Evolutionary conservation across 1,140 invertebrate species (phyloP), one percentile per base, ranked within the genome.

Genomic region (Lepeophtheirus salmonis): DNA sequence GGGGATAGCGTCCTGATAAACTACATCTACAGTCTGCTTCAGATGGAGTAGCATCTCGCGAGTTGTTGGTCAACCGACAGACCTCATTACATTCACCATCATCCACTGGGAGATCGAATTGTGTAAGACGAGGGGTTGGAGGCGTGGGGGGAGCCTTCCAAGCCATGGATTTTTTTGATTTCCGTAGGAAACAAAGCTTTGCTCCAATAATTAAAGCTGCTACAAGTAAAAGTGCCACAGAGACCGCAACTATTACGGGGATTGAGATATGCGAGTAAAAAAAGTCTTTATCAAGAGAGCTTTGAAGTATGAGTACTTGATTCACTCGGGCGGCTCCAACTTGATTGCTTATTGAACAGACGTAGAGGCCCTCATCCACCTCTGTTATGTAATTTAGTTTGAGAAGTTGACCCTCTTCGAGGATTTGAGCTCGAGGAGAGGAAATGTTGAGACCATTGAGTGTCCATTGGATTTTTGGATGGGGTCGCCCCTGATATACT

Each of bases 361-460:
- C 90, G 71, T 89, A 97, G 86, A 95, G 92, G n/a, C 84, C 91
- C 61, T 83, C 79, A 74, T 97, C 91, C 66, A 78, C 76, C 63
- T 83, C 78, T 56, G 86, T 78, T 12, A 91, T 70, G 65, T 80
- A 76, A 63, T 78, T 79, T 48, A 95, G 91, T 25, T 80, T 86
- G 16, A 95, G 68, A 3, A 90, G 82, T 21, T 57, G 55, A 21
- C 26, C 26, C 3, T 30, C 55, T 4, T 57, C 26, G 16, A 18
- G 16, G 23, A 57, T 26, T 57, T 57, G 55, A 16, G 25, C 26
- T 3, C 55, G 55, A 41, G 55, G 17, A n/a, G 55, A 24, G 55
- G 21, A 24, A 23, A 57, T 14, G n/a, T 24, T 24, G 16, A 18
- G 14, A 14, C 55, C 55, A 21, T 57, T 57, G 23, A 57, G 55